Evolutionary conservation across 1,140 invertebrate species (phyloP).

Genomic region (Drosophila leontia): DNA sequence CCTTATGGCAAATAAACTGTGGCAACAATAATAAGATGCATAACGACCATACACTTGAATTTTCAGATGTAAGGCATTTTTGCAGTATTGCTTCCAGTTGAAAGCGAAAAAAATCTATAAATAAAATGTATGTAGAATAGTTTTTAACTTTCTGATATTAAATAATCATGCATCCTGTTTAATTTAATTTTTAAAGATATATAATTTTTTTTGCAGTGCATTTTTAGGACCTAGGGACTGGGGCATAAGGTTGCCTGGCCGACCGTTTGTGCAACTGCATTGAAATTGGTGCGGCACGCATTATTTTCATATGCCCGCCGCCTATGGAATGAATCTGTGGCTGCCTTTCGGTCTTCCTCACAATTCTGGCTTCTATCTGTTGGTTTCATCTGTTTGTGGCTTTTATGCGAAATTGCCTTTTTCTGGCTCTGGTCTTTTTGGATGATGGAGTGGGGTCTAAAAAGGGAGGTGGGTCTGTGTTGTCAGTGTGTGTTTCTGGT

Average conservation of each 20-base stretch:
- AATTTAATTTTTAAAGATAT: neutral
- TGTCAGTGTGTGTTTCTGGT: constrained; percentile 26
- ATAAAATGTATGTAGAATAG: no score
- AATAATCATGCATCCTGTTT: no score
- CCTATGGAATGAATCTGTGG: constrained; percentile 71
- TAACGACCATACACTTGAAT: neutral
- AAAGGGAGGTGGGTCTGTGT: constrained; percentile 16
- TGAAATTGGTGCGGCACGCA: constrained; percentile 60
- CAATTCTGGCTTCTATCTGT: constrained; percentile 57
- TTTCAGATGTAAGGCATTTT: no score
- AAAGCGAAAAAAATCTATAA: no score
- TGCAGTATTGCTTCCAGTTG: no score
- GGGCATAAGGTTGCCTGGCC: neutral
- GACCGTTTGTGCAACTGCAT: constrained; percentile 47
- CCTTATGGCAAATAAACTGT: neutral
- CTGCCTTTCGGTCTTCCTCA: constrained; percentile 40
- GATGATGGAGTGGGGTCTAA: neutral
- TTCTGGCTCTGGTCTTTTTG: constrained; percentile 23
- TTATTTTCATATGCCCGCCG: constrained; percentile 75
- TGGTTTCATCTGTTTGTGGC: constrained; percentile 74
- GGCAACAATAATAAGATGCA: neutral
- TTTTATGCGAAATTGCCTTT: constrained; percentile 79
- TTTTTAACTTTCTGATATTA: no score
- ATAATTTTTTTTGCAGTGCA: constrained; percentile 1
- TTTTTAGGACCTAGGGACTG: constrained; percentile 1